These are phyloP conservation scores for Oreochromis tanganicae DNA, from an alignment of 2,113 vertebrate genomes.

Conservation along the genomic window DNA sequence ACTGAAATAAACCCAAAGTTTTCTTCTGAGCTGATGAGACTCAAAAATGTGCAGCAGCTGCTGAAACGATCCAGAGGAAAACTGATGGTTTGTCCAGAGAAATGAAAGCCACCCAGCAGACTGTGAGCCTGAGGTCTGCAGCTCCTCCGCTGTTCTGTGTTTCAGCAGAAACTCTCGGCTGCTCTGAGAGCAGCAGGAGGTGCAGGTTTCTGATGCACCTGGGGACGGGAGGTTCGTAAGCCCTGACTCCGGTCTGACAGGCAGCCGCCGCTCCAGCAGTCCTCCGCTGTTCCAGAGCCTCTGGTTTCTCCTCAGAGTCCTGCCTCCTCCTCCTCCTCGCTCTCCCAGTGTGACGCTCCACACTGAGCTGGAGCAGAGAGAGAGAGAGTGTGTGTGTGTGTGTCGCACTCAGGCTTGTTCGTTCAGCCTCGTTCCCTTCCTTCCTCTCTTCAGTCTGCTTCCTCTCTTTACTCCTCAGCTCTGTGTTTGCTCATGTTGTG, in stretches of 20 bases:
- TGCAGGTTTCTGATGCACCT: constrained; percentile 5
- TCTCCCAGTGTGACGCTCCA: neutral
- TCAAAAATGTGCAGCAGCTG: neutral
- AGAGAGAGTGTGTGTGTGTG: neutral
- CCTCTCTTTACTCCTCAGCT: neutral
- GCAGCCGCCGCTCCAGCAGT: neutral
- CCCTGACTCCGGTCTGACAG: constrained; percentile 4
- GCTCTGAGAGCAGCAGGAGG: neutral
- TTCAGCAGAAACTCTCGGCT: neutral
- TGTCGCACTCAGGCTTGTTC: constrained; percentile 22
- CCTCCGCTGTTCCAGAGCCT: neutral
- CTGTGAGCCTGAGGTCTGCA: neutral
- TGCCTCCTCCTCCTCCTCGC: neutral
- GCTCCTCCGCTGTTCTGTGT: neutral
- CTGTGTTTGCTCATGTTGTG: neutral
- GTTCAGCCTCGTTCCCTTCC: constrained; percentile 33
- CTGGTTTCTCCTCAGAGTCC: constrained; percentile 1
- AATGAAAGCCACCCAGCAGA: neutral
- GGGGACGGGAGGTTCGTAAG: neutral
- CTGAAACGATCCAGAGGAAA: neutral
- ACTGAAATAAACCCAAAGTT: neutral
- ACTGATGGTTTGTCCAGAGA: neutral
- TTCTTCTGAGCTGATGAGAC: neutral
- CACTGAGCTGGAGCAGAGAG: neutral
- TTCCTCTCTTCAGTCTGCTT: constrained; percentile 18